These are phyloP conservation scores for Albula goreensis DNA, from an alignment of 2,113 vertebrate genomes.

Conservation along the genomic window DNA sequence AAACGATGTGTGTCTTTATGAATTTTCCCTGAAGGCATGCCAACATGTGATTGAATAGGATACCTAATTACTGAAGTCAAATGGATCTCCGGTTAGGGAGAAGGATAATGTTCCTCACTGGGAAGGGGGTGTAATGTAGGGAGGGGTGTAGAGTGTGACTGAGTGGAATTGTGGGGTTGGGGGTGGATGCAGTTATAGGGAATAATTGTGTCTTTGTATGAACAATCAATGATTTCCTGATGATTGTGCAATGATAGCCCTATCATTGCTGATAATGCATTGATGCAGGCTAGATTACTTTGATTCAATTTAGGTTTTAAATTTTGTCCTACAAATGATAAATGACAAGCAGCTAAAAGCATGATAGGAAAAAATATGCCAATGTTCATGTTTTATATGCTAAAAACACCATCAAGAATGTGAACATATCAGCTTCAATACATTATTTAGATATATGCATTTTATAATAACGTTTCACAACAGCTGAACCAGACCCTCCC, in stretches of 20 bases:
- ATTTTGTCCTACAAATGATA: background rate
- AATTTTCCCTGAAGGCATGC: constrained; percentile 68
- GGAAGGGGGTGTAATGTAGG: background rate
- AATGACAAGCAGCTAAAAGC: background rate
- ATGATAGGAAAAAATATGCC: background rate
- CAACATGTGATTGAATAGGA: constrained; percentile 56
- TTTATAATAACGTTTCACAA: background rate
- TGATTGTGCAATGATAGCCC: background rate
- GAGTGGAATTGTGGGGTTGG: background rate
- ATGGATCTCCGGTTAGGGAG: background rate
- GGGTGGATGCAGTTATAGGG: background rate
- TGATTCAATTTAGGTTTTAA: background rate
- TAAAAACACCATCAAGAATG: background rate
- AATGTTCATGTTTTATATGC: background rate
- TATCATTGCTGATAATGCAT: background rate
- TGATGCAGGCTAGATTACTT: background rate
- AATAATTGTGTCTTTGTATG: background rate
- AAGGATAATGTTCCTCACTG: constrained; percentile 41
- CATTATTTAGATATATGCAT: background rate
- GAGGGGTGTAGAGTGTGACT: background rate
- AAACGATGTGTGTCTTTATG: constrained; percentile 72
- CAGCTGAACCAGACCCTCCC: background rate
- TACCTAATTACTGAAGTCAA: constrained; percentile 50
- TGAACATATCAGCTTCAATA: background rate
- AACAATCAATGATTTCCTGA: background rate